Evolutionary conservation across 2,113 vertebrate genomes (phyloP), one percentile per base, ranked within the genome.

Genomic region (Thermophis baileyi): DNA sequence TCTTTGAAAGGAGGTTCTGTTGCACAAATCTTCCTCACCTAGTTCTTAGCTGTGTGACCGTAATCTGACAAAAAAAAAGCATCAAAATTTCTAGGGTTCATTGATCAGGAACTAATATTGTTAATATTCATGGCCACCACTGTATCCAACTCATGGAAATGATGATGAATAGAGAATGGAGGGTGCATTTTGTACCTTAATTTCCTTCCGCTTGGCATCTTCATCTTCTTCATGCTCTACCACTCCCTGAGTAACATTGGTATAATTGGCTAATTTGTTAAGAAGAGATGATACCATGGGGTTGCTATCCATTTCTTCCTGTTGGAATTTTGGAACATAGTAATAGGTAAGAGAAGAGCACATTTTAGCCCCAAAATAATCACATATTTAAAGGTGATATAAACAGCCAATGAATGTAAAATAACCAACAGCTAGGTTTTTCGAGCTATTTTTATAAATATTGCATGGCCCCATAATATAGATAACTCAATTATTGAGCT

Each of bases 261-360:
- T 99, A 96, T 99, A 99, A 97, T 99, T 99, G 40, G 99, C 99
- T 94, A 99, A 97, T 96, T 99, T 99, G 95, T 98, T 99, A 95
- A 99, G 98, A 93, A 99, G 98, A 0, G 99, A 99, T 6, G 99
- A 99, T 95, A 99, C 99, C 99, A 99, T 99, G 94, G 99, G 99
- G 95, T 99, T 99, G 95, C 99, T 99, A 96, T 99, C 99, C 99
- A 99, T 99, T 96, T 99, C 99, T 94, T 99, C 99, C 99, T 99
- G 97, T 96, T 95, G 88, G 22, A 16, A 18, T 94, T 94, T 93
- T 50, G 94, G 91, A 50, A 94, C 90, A 63, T 92, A 92, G 89
- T 14, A 11, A 88, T 4, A 7, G 60, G 24, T n/a, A 46, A 54
- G 40, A 90, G 35, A 63, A 50, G 18, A 57, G 16, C 24, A 91